Conservation (phyloP, 2,113 vertebrate species). For the Campylomormyrus tamandua region DNA sequence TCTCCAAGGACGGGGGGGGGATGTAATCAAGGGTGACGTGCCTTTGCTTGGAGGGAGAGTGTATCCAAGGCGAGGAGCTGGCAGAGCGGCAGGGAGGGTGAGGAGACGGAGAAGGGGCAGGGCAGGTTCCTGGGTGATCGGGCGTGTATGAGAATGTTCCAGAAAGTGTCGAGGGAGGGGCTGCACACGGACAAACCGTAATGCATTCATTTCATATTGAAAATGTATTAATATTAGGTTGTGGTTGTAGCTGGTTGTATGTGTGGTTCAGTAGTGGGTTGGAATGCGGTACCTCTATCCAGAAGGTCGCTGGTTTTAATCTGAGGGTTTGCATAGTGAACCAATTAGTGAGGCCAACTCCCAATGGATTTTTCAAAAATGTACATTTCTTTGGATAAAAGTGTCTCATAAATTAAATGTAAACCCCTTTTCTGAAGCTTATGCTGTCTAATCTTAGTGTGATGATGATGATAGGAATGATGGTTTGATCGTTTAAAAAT, state of each 20-base stretch:
- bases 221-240: neutral
- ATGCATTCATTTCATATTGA: neutral
- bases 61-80: constrained; percentile 23
- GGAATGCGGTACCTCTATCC: neutral
- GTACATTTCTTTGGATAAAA: neutral
- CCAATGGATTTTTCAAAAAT: neutral
- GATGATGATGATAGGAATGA: neutral
- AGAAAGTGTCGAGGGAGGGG: neutral
- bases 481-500: neutral
- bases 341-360: neutral
- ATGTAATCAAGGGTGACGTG: constrained; percentile 55
- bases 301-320: neutral
- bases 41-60: constrained; percentile 47
- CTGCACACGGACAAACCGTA: neutral
- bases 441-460: neutral
- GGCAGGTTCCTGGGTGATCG: neutral
- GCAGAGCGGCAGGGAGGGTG: constrained; percentile 4
- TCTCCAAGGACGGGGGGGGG: constrained; percentile 34
- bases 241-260: neutral
- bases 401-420: neutral
- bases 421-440: neutral
- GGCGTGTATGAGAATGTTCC: neutral
- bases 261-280: neutral
- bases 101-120: neutral
- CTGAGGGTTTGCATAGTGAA: neutral